phyloP scores from a whole-genome alignment of 1,140 invertebrate genomes.

The Danaus plexippus region DNA sequence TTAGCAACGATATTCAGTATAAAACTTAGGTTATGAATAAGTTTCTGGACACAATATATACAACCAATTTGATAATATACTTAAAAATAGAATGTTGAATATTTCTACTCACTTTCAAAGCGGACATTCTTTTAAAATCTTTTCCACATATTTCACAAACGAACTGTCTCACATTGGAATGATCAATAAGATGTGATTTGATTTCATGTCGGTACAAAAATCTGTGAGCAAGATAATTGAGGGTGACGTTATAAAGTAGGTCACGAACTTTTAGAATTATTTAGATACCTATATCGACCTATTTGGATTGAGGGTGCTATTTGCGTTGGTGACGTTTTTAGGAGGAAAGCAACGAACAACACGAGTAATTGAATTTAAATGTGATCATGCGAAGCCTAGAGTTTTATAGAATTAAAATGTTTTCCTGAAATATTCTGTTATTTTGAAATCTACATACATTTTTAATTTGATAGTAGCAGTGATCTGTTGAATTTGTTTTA shows the following conservation, averaged over 20 bases:
- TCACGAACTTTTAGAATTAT: constrained; percentile 12
- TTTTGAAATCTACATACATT: no score
- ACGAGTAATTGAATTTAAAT: no score
- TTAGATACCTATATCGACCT: constrained; percentile 7
- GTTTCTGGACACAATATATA: constrained; percentile 23
- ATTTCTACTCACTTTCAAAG: constrained; percentile 30
- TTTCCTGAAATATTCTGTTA: no score
- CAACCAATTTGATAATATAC: not conserved
- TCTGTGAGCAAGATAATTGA: constrained; percentile 20
- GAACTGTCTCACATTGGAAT: constrained; percentile 25
- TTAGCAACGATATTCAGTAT: no score
- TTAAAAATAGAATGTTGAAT: constrained; percentile 8
- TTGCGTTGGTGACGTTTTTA: no score
- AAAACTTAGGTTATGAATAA: constrained; percentile 15
- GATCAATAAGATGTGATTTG: constrained; percentile 33
- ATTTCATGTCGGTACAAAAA: constrained; percentile 37
- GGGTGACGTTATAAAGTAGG: not conserved
- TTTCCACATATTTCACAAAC: constrained; percentile 48
- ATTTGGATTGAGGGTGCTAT: not conserved
- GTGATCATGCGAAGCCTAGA: no score
- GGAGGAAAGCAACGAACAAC: no score
- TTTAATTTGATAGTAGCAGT: no score
- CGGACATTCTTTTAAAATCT: constrained; percentile 30
- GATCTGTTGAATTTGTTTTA: no score
- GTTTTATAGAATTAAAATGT: no score